Percentiles rank a stretch among this genome's conserved stretches.
phyloP scores from a whole-genome alignment of 2,113 vertebrate species.

The Ardeotis arabs region DNA sequence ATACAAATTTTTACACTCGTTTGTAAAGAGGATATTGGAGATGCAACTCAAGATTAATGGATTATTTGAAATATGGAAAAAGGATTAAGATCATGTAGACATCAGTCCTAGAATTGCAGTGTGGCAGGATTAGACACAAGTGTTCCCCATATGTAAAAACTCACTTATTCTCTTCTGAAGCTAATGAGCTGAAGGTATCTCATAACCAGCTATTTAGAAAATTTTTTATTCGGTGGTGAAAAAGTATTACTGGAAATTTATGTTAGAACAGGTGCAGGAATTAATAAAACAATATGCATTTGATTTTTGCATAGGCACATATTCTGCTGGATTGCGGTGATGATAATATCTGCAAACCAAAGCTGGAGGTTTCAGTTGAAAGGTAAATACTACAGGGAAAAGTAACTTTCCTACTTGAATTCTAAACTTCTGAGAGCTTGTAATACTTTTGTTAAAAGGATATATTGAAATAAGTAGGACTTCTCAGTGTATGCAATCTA shows the following conservation, averaged over 20 bases:
- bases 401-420: neutral
- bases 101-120: neutral
- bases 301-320: conserved; percentile 81
- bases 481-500: neutral
- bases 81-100: neutral
- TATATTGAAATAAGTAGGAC: neutral
- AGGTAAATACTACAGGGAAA: conserved; percentile 75
- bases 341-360: conserved; percentile 94
- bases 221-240: neutral
- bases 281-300: neutral
- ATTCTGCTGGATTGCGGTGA: conserved; percentile 95
- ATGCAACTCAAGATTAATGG: neutral
- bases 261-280: neutral
- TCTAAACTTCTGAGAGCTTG: neutral
- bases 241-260: neutral
- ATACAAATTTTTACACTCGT: neutral
- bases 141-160: neutral
- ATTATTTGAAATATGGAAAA: neutral
- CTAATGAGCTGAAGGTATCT: neutral
- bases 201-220: neutral
- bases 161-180: neutral
- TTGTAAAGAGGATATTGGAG: neutral
- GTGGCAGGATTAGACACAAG: neutral
- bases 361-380: conserved; percentile 85
- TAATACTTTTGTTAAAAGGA: neutral